phyloP scores from a whole-genome alignment of 1,140 invertebrate genomes.

The Andricus grossulariae region DNA sequence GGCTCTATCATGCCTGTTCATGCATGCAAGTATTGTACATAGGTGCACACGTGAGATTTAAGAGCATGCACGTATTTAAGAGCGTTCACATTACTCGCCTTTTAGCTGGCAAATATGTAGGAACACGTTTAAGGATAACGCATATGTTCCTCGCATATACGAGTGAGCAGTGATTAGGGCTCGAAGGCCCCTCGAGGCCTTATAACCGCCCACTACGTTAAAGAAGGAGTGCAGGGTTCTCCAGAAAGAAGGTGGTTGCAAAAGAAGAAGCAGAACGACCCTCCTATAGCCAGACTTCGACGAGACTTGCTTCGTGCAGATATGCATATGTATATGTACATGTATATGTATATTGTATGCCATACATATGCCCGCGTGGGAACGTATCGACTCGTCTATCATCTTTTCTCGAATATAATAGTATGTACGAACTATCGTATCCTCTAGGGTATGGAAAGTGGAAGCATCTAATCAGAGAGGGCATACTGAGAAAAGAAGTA shows the following conservation, averaged over 20 bases:
- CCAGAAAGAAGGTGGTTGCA: conserved; percentile 47
- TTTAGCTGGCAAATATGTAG: conserved; percentile 49
- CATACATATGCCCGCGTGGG: conserved; percentile 65
- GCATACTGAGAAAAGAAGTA: neutral
- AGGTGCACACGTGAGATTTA: conserved; percentile 44
- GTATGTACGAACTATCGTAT: conserved; percentile 44
- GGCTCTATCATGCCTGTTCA: neutral
- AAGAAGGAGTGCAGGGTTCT: conserved; percentile 44
- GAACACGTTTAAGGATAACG: conserved; percentile 53
- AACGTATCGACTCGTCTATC: conserved; percentile 73
- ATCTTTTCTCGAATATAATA: conserved; percentile 56
- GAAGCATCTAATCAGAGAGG: conserved; percentile 28
- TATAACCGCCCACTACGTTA: conserved; percentile 70
- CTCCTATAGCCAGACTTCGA: conserved; percentile 48
- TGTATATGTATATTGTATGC: too few relatives aligned
- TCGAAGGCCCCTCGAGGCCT: conserved; percentile 57
- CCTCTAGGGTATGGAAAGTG: conserved; percentile 33
- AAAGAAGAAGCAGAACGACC: conserved; percentile 46
- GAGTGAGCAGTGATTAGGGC: conserved; percentile 72
- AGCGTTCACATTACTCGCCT: conserved; percentile 55
- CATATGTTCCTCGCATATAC: conserved; percentile 48
- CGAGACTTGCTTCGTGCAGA: conserved; percentile 15
- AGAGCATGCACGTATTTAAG: conserved; percentile 52
- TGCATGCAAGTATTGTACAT: too few relatives aligned
- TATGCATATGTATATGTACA: too few relatives aligned